Evolutionary conservation across 2,113 vertebrate species (phyloP).

Genomic region (Addax nasomaculatus): DNA sequence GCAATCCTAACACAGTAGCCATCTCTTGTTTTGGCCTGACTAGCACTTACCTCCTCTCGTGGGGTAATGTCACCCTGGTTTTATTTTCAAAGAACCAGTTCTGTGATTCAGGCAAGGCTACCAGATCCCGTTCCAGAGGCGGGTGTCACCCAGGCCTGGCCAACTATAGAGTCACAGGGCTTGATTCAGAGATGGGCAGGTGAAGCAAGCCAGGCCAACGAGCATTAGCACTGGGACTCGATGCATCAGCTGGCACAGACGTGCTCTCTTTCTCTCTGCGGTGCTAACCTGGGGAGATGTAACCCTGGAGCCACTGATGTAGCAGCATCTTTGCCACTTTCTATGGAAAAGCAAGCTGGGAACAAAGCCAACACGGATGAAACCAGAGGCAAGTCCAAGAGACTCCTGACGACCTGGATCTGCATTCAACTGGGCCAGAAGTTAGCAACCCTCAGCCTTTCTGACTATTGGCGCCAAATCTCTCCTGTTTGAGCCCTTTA

Average conservation of each 20-base stretch:
- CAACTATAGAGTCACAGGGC: neutral
- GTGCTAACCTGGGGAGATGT: neutral
- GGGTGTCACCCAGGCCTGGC: neutral
- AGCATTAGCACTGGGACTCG: neutral
- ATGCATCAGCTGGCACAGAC: neutral
- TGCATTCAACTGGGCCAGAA: neutral
- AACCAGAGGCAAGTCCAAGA: neutral
- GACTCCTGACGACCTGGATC: neutral
- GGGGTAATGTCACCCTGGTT: neutral
- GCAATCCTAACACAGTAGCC: neutral
- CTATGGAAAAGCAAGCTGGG: neutral
- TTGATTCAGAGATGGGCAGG: neutral
- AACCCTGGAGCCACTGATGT: neutral
- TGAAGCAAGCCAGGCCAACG: neutral
- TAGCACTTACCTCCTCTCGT: neutral
- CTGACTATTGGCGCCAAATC: neutral
- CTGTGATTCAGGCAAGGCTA: neutral
- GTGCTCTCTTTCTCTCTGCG: neutral
- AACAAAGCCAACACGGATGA: neutral
- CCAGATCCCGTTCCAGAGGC: neutral
- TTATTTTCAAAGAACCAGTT: neutral
- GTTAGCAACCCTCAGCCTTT: neutral
- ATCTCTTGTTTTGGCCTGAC: neutral
- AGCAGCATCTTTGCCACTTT: neutral
- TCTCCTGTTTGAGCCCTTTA: neutral